phyloP scores from a whole-genome alignment of 2,888 invertebrate genomes.

The Cataglyphis albicans region DNA sequence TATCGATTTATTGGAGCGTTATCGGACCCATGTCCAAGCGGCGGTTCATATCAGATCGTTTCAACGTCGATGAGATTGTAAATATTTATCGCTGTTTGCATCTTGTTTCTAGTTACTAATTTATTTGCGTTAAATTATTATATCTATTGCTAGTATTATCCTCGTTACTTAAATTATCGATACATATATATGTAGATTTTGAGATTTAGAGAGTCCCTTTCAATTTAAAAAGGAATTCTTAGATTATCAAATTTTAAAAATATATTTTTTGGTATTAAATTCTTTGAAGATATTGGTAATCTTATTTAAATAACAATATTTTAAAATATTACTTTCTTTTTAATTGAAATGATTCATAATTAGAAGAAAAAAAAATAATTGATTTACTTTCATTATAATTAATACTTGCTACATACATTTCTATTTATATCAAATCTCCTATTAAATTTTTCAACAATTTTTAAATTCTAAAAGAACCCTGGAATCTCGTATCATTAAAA shows the following conservation, averaged over 20 bases:
- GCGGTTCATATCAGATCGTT: constrained; percentile 7
- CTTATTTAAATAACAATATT: background rate
- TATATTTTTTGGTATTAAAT: background rate
- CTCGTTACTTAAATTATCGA: background rate
- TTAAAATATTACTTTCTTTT: background rate
- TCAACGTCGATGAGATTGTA: constrained; percentile 23
- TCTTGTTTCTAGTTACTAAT: constrained; percentile 19
- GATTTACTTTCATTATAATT: background rate
- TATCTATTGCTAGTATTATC: background rate
- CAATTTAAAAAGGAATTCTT: background rate
- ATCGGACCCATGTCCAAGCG: constrained; percentile 2
- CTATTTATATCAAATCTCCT: background rate
- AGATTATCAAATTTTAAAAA: background rate
- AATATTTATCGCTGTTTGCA: constrained; percentile 30
- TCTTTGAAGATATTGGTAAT: background rate
- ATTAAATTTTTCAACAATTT: background rate
- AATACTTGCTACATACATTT: background rate
- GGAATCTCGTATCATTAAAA: background rate
- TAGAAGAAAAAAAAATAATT: background rate
- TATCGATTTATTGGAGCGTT: constrained; percentile 36
- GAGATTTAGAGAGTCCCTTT: background rate
- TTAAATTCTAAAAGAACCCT: background rate
- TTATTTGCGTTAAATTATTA: constrained; percentile 25
- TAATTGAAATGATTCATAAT: background rate
- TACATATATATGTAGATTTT: background rate